phyloP scores from a whole-genome alignment of 2,888 invertebrate genomes.

The Dorcus hopei region DNA sequence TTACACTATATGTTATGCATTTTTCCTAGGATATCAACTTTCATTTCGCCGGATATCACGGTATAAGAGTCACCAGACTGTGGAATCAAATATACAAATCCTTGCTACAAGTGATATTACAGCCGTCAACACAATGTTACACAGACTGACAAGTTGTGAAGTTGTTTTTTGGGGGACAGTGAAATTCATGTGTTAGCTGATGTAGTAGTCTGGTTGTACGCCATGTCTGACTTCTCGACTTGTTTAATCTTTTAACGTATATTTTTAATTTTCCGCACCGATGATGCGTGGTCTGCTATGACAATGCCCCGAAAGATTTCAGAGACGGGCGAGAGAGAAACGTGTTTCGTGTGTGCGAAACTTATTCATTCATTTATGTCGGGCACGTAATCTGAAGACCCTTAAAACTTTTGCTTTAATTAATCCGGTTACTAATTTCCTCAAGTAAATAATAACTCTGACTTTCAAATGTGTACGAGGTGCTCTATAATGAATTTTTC shows the following conservation, averaged over 20 bases:
- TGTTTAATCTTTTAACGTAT: constrained; percentile 44
- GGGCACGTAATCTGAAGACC: no score
- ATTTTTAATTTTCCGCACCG: constrained; percentile 45
- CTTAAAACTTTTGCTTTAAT: no score
- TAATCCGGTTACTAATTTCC: no score
- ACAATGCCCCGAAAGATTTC: constrained; percentile 12
- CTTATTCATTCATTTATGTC: no score
- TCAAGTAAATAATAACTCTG: no score
- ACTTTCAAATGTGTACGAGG: no score
- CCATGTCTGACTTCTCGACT: constrained; percentile 35
- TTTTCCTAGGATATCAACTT: neutral
- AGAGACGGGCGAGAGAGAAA: neutral
- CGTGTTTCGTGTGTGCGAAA: no score
- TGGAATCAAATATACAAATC: constrained; percentile 26
- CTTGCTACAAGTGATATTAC: constrained; percentile 30
- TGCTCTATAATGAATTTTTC: no score
- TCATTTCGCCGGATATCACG: neutral
- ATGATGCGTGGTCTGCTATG: constrained; percentile 22
- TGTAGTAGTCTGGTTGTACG: constrained; percentile 11
- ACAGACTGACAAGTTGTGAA: constrained; percentile 16
- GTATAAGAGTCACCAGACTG: constrained; percentile 19
- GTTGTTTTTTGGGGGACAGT: constrained; percentile 11
- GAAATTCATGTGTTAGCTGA: constrained; percentile 18
- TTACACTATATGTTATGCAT: no score
- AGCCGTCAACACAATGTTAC: constrained; percentile 32